Evolutionary conservation across 2,797 vertebrate genomes (phyloP), one percentile per base, ranked within the genome.

Genomic region (Notolepis coatsorum): DNA sequence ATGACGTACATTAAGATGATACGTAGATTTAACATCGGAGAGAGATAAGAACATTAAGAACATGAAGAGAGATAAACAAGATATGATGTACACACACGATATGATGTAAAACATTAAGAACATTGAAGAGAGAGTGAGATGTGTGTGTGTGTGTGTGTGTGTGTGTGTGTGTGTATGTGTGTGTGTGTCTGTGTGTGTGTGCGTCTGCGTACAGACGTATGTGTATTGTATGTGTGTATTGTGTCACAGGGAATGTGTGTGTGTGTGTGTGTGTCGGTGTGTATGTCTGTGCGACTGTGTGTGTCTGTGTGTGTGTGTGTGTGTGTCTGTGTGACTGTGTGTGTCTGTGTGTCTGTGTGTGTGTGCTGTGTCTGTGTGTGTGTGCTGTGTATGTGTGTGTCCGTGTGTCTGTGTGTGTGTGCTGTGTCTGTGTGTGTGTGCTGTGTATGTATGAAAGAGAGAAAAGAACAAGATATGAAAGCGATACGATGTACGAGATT

Each of bases 361-460:
- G 39, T 3, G 43, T 67, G 56, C 17, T 25, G 35, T 12, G 21
- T 50, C 54, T 56, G n/a, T 27, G 50, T 68, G n/a, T 4, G 58
- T 37, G n/a, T n/a, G 10, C 17, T 25, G 35, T 12, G 21, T 50
- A 58, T 56, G n/a, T 27, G 50, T 68, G n/a, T 4, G 58, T 37
- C 65, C 43, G 10, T 21, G 45, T 25, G 7, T 35, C 9, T 4
- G 33, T 35, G 45, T 27, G 45, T 15, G 12, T 27, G 10, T 2
- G 10, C 6, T 15, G 12, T 27, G 10, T 2, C 3, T 6, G 10
- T 25, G 45, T 12, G 21, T 5, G 9, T 13, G 21, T 4, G 21
- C 1, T 33, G 30, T 6, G 30, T 33, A 10, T 1, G 30, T 33
- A 35, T 10, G n/a, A n/a, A n/a, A n/a, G n/a, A n/a, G n/a, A n/a